Evolutionary conservation across 2,888 invertebrate genomes (phyloP).

Genomic region (Drosophila sordidapex): DNA sequence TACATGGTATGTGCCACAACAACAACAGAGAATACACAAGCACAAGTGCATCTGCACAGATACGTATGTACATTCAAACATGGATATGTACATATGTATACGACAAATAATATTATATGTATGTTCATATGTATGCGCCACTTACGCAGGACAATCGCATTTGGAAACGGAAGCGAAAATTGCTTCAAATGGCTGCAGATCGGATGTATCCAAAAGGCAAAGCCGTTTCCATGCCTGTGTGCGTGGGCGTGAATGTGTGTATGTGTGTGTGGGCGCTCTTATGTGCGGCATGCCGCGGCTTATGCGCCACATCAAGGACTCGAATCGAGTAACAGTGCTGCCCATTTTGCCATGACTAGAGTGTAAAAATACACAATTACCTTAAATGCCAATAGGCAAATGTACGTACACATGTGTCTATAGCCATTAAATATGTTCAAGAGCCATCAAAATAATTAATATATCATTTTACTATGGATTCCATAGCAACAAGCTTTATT

Average conservation of each 20-base stretch:
- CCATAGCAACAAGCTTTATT: constrained; percentile 47
- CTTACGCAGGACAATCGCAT: constrained; percentile 64
- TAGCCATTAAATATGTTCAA: neutral
- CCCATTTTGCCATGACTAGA: neutral
- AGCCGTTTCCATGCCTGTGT: constrained; percentile 13
- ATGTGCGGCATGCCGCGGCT: constrained; percentile 13
- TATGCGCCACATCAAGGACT: neutral
- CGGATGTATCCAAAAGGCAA: constrained; percentile 59
- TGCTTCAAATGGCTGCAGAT: constrained; percentile 64
- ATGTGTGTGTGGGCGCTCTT: neutral
- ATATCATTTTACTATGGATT: constrained; percentile 37
- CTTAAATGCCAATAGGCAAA: neutral
- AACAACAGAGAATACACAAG: constrained; percentile 4
- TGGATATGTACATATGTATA: neutral
- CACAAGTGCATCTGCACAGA: neutral
- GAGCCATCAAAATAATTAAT: neutral
- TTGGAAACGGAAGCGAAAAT: constrained; percentile 66
- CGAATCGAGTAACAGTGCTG: neutral
- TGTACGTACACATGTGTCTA: neutral
- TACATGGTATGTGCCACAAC: constrained; percentile 3
- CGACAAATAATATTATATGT: neutral
- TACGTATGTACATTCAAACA: neutral
- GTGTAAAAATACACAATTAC: neutral
- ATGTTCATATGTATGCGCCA: constrained; percentile 17
- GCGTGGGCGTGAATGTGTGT: neutral